A percentile compares a stretch with the other conserved stretches of the same genome.
phyloP scores from a whole-genome alignment of 1,140 invertebrate species.

The Papilio helenus region DNA sequence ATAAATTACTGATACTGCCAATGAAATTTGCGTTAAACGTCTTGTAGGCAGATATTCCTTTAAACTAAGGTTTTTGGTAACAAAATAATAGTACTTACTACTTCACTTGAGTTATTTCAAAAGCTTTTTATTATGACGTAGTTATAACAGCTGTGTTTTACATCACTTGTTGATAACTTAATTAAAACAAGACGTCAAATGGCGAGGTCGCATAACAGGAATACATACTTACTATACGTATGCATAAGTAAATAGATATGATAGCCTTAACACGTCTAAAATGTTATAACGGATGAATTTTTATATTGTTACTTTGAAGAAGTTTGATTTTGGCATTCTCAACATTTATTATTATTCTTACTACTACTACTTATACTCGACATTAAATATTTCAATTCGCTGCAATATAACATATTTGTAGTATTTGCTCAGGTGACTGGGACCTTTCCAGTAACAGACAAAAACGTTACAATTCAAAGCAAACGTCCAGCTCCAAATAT shows the following conservation, averaged over 20 bases:
- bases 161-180: neutral
- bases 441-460: neutral
- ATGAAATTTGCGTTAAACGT: neutral
- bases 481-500: neutral
- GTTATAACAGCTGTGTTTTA: neutral
- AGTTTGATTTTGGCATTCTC: neutral
- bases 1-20: neutral
- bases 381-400: neutral
- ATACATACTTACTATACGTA: neutral
- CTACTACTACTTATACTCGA: too few relatives aligned
- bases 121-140: neutral
- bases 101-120: too few relatives aligned
- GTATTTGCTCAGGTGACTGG: neutral
- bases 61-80: neutral
- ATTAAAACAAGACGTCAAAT: conserved; percentile 8
- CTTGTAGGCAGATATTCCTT: neutral
- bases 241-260: neutral
- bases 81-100: too few relatives aligned
- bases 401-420: neutral
- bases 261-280: neutral
- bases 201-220: neutral
- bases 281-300: neutral
- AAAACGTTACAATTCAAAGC: neutral
- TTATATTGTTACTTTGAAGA: neutral
- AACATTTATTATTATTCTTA: too few relatives aligned